Conservation (phyloP, 2,888 invertebrate genomes). For the Molanna angustata region DNA sequence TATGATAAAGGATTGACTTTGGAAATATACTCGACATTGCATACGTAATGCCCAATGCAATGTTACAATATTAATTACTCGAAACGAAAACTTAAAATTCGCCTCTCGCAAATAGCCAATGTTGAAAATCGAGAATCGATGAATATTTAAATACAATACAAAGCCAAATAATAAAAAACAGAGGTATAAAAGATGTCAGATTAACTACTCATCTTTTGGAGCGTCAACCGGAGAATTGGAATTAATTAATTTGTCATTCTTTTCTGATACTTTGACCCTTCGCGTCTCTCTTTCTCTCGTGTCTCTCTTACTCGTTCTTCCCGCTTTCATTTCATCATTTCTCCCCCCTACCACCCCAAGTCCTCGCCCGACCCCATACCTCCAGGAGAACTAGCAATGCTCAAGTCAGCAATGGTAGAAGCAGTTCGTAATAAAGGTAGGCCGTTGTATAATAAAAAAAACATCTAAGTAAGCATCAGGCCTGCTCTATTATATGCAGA, state of each 20-base stretch:
- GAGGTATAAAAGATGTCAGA: no score
- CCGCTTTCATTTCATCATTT: neutral
- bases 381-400: slow-evolving; percentile 19
- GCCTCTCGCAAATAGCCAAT: no score
- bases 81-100: no score
- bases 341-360: neutral
- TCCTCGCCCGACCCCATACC: slow-evolving; percentile 6
- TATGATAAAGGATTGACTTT: no score
- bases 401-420: slow-evolving; percentile 28
- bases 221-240: slow-evolving; percentile 10
- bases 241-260: slow-evolving; percentile 30
- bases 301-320: no score
- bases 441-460: slow-evolving; percentile 26
- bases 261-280: slow-evolving; percentile 15
- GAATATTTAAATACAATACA: no score
- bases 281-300: slow-evolving; percentile 3
- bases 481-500: slow-evolving; percentile 36
- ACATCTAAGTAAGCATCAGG: slow-evolving; percentile 32
- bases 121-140: no score
- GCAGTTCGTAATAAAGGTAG: slow-evolving; percentile 26
- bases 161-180: no score
- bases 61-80: no score
- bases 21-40: no score
- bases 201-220: no score
- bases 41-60: no score